Evolutionary conservation across 2,888 invertebrate genomes (phyloP), one percentile per base, ranked within the genome.

Genomic region (Phortica okadai): DNA sequence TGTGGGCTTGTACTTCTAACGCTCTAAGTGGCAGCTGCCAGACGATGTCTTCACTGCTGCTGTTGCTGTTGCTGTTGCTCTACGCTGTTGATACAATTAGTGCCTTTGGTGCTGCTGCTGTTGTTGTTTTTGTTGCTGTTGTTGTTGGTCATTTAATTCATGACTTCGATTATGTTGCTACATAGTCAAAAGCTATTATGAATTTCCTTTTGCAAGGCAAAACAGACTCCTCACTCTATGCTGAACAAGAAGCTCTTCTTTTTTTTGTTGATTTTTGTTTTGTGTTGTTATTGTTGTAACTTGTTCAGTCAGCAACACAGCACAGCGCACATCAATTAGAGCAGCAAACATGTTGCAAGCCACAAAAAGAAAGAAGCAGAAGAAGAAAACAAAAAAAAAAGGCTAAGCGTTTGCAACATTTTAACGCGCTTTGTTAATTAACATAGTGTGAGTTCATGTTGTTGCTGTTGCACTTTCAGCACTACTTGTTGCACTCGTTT

Each of bases 11-110:
- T 72, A 72, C 56, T 56, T 72, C 54, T 58, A 54, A 72, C 56
- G 58, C 56, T 58, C 45, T 72, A 72, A 72, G 45, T 41, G 72
- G 54, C 72, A 72, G 72, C 42, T 72, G 72, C 42, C 70, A 33
- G 33, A 50, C 44, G 25, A 54, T 54, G 70, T 54, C 50, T 70
- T 54, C 70, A 33, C 70, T 69, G 45, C 14, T 16, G 10, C 33
- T n/a, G 6, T 25, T n/a, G 3, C 41, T 6, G 7, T 6, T 66
- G 69, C 16, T 44, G 67, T 45, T 41, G 42, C 59, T 72, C n/a
- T 5, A 25, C 33, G 77, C 82, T 82, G 83, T 80, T 84, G 81
- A 84, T 83, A 83, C 81, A 84, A 83, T 83, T 83, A 80, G 80
- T 82, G 78, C 77, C 74, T 33, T n/a, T 58, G 67, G 67, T 67